phyloP scores from a whole-genome alignment of 1,140 invertebrate species.

The Drosophila pseudoobscura region DNA sequence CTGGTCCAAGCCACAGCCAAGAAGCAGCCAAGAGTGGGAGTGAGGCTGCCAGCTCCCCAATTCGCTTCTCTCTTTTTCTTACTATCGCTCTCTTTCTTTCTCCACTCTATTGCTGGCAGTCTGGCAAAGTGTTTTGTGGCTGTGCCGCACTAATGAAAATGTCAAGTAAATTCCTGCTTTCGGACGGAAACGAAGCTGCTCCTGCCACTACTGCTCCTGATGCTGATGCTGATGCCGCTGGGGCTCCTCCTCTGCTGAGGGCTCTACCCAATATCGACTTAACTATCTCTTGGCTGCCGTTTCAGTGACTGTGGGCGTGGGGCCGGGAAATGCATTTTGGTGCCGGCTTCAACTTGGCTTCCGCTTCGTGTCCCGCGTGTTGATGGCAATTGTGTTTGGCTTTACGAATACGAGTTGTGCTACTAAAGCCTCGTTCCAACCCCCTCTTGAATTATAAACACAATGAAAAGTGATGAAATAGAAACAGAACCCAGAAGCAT shows the following conservation, averaged over 20 bases:
- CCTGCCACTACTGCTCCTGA: constrained; percentile 15
- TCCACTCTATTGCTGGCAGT: constrained; percentile 13
- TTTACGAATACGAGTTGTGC: neutral
- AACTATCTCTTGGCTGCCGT: constrained; percentile 64
- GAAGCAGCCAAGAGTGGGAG: constrained; percentile 34
- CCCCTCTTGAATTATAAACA: constrained; percentile 10
- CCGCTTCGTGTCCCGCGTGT: constrained; percentile 69
- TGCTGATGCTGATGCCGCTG: constrained; percentile 12
- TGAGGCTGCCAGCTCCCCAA: constrained; percentile 31
- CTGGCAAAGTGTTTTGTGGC: constrained; percentile 77
- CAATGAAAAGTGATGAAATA: constrained; percentile 50
- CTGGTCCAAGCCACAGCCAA: constrained; percentile 55
- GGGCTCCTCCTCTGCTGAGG: constrained; percentile 30
- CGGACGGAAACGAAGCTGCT: constrained; percentile 80
- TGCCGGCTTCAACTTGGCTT: constrained; percentile 75
- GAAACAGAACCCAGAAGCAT: constrained; percentile 22
- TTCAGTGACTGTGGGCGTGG: constrained; percentile 44
- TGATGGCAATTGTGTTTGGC: constrained; percentile 59
- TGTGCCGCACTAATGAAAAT: constrained; percentile 81
- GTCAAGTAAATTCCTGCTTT: constrained; percentile 83
- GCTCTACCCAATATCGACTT: constrained; percentile 73
- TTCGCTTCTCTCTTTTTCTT: constrained; percentile 6
- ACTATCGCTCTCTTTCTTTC: neutral
- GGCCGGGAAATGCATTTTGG: constrained; percentile 65
- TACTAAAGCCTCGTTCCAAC: neutral